These are phyloP conservation scores for Muntiacus reevesi DNA, from an alignment of 2,113 vertebrate species.

Conservation along the genomic window DNA sequence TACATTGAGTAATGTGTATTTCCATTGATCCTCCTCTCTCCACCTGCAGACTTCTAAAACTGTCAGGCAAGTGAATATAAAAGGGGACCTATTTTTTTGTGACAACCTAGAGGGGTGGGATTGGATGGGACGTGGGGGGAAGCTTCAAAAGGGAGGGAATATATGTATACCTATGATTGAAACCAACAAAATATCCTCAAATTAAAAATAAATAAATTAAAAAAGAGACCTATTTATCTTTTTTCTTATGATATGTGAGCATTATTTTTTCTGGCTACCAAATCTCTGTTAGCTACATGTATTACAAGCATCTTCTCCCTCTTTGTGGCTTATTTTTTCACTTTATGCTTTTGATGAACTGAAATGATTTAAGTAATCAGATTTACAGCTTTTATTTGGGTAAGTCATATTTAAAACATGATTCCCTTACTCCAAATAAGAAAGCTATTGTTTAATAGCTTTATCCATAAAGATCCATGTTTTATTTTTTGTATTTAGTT, in stretches of 20 bases:
- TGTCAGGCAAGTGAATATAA: neutral
- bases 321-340: neutral
- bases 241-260: neutral
- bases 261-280: neutral
- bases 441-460: neutral
- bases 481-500: neutral
- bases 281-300: neutral
- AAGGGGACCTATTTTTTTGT: neutral
- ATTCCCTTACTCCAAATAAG: neutral
- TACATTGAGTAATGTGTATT: neutral
- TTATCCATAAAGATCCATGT: neutral
- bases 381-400: neutral
- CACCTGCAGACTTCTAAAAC: neutral
- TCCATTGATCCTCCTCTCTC: neutral
- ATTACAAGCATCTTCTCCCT: neutral
- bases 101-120: neutral
- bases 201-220: neutral
- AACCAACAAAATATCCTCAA: neutral
- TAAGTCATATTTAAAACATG: neutral
- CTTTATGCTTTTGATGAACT: neutral
- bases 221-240: neutral
- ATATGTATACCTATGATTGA: neutral
- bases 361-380: neutral
- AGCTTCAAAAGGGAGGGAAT: neutral
- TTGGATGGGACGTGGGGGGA: neutral